Percentiles rank a stretch among this genome's conserved stretches.
Conservation (phyloP, 2,888 invertebrate species). For the Acrocera orbiculus region DNA sequence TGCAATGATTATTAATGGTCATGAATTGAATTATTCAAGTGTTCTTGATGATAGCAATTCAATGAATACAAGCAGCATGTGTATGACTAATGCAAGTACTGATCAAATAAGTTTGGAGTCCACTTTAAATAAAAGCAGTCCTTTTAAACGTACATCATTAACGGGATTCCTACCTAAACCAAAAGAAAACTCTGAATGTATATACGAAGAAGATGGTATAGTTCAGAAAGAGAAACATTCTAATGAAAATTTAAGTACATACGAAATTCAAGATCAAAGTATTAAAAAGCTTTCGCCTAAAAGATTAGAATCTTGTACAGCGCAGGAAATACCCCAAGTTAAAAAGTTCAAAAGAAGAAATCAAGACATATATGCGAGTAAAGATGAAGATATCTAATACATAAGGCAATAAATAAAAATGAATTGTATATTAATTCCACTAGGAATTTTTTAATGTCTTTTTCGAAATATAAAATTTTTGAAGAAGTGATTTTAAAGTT, state of each 20-base stretch:
- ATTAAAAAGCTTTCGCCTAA: no score
- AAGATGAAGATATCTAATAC: slow-evolving; percentile 14
- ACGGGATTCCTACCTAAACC: slow-evolving; percentile 17
- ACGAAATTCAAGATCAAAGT: no score
- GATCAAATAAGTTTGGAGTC: slow-evolving; percentile 14
- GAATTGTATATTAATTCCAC: no score
- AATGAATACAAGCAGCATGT: slow-evolving; percentile 7
- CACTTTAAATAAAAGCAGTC: slow-evolving; percentile 13
- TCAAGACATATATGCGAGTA: slow-evolving; percentile 22
- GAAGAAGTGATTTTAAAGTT: no score
- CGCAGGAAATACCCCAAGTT: background rate
- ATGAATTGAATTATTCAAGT: slow-evolving; percentile 22
- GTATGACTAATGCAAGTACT: slow-evolving; percentile 5
- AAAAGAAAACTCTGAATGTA: slow-evolving; percentile 5
- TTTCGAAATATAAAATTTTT: no score
- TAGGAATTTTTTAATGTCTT: no score
- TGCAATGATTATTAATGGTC: slow-evolving; percentile 36
- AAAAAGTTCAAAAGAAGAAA: slow-evolving; percentile 30
- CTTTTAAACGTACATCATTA: slow-evolving; percentile 19
- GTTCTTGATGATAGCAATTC: slow-evolving; percentile 15
- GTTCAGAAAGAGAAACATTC: background rate
- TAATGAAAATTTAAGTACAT: background rate
- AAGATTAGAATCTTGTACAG: no score
- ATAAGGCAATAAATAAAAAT: no score
- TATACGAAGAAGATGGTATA: slow-evolving; percentile 1